Percentiles rank a stretch among this genome's conserved stretches.
Conservation (phyloP, 2,797 vertebrate species). For the Acanthurus lineatus region DNA sequence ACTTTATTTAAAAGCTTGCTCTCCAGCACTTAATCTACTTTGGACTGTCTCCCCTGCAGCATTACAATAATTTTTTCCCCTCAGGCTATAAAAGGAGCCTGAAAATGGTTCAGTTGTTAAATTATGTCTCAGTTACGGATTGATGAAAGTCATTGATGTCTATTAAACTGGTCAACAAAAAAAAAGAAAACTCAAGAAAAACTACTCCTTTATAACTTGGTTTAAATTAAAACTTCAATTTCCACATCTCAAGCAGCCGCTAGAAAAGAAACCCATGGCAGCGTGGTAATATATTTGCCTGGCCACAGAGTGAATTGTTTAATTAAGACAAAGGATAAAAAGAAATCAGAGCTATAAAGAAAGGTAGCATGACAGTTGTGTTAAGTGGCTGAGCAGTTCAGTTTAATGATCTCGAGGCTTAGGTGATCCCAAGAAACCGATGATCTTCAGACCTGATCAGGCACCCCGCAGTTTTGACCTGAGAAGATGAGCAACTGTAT, state of each 20-base stretch:
- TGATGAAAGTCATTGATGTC: neutral
- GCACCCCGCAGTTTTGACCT: conserved; percentile 52
- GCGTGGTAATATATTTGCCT: neutral
- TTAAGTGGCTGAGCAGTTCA: neutral
- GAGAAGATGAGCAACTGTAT: conserved; percentile 64
- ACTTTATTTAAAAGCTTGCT: neutral
- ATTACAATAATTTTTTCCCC: neutral
- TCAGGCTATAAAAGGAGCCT: neutral
- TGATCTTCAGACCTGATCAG: conserved; percentile 26
- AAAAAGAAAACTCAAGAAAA: neutral
- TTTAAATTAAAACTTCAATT: conserved; percentile 3
- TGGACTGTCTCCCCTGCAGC: neutral
- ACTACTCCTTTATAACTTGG: neutral
- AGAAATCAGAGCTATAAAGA: neutral
- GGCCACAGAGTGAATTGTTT: neutral
- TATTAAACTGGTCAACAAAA: neutral
- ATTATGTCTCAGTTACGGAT: neutral
- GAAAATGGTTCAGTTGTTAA: neutral
- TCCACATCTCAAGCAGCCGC: neutral
- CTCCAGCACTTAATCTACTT: neutral
- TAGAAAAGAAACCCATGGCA: neutral
- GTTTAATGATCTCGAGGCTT: neutral
- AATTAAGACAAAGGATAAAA: neutral
- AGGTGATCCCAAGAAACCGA: conserved; percentile 25
- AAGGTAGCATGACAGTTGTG: neutral